These are phyloP conservation scores for Corythornis vintsioides DNA, from an alignment of 2,113 vertebrate species.

Conservation along the genomic window DNA sequence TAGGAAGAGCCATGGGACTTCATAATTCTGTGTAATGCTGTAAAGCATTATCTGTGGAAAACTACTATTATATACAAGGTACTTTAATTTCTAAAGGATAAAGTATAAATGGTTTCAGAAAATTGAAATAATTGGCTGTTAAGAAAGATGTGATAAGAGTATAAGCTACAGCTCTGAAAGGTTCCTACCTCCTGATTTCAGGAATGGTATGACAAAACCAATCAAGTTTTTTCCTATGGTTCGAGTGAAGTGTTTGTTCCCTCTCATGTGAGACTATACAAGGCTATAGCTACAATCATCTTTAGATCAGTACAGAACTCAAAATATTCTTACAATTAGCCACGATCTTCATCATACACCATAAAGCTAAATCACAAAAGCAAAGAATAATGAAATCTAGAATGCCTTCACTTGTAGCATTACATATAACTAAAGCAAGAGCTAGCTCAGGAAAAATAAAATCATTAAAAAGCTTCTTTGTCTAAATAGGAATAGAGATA, in stretches of 20 bases:
- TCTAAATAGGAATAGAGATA: not conserved
- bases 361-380: not conserved
- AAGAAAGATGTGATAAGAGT: not conserved
- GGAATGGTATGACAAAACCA: not conserved
- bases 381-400: not conserved
- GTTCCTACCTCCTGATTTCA: not conserved
- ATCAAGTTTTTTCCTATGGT: rapidly evolving
- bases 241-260: not conserved
- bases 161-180: not conserved
- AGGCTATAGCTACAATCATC: not conserved
- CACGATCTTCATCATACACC: not conserved
- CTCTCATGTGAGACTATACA: not conserved
- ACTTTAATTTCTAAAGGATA: not conserved
- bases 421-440: not conserved
- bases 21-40: not conserved
- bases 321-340: not conserved
- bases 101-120: not conserved
- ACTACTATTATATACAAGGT: not conserved
- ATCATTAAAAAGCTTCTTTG: not conserved
- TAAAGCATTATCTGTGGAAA: not conserved
- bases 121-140: not conserved
- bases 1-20: not conserved
- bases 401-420: not conserved
- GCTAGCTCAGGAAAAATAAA: not conserved
- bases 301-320: not conserved